Conservation (phyloP, 53 echinoderm and acorn worm genomes). For the Paracentrotus lividus region DNA sequence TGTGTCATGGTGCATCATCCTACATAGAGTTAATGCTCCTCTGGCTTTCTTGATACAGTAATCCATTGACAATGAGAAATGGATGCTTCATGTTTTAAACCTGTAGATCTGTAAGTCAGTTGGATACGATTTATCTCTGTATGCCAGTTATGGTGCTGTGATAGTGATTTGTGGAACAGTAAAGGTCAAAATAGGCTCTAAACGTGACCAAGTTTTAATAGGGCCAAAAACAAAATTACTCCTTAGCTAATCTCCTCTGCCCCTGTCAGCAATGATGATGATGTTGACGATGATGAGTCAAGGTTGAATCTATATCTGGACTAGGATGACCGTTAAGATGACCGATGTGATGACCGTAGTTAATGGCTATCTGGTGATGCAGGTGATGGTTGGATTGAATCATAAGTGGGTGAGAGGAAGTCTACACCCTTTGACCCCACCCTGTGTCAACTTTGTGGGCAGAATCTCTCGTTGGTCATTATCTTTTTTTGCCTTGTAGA, state of each 20-base stretch:
- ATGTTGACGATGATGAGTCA: neutral
- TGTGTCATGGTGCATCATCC: too few relatives aligned
- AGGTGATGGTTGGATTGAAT: neutral
- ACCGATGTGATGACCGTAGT: neutral
- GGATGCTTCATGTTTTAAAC: too few relatives aligned
- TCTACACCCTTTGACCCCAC: slow-evolving; percentile 31
- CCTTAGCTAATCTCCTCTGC: neutral
- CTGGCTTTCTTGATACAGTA: too few relatives aligned
- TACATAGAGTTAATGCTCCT: too few relatives aligned
- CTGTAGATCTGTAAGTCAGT: too few relatives aligned
- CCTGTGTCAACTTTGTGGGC: neutral
- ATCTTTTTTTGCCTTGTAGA: too few relatives aligned
- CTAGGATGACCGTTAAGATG: neutral
- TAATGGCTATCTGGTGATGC: neutral
- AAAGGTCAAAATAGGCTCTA: neutral
- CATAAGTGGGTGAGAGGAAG: neutral
- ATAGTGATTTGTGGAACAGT: too few relatives aligned
- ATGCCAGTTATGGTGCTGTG: too few relatives aligned
- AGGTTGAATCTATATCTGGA: slow-evolving; percentile 2
- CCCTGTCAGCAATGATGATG: neutral
- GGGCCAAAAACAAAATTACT: neutral
- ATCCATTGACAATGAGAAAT: too few relatives aligned
- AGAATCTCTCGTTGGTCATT: too few relatives aligned
- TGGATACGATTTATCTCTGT: too few relatives aligned
- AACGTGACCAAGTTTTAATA: neutral